Evolutionary conservation across 2,888 invertebrate genomes (phyloP), one percentile per base, ranked within the genome.

Genomic region (Prosapia bicincta): DNA sequence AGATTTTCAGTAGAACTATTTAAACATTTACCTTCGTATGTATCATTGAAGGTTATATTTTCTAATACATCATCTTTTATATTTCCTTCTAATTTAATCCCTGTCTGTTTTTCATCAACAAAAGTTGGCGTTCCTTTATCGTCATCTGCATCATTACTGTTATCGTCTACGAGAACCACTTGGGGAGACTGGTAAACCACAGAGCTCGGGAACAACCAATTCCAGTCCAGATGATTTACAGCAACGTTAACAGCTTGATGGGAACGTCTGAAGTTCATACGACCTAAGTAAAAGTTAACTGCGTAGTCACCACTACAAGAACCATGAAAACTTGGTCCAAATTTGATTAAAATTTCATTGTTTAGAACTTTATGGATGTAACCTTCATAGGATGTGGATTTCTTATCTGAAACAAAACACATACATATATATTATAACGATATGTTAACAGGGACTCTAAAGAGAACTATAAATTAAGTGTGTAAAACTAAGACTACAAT

Each of bases 291-390:
- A 83, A 97, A 96, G 80, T 90, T 88, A 20, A 97, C 87, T 71
- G 91, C 88, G 81, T 93, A 93, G 83, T 93, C 93, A 0, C 93
- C 92, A 66, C 88, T 87, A 83, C 96, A 96, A 0, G 84, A 85
- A 23, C 88, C 86, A 80, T 97, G 96, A 83, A 97, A 97, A 32
- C 86, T 85, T 26, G 86, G 84, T 81, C 91, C 88, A 81, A 97
- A 97, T 84, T 94, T 95, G 26, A 97, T 84, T 69, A 90, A 87
- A 9, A 97, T 85, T 75, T 92, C 89, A 81, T 91, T 89, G 38
- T 89, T 90, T 74, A 88, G 88, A 2, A 93, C 88, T 82, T 88
- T 89, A 82, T 93, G 92, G 79, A 96, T 89, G 79, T 84, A 88
- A 0, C 95, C 96, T 85, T 95, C 93, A 83, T 89, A 92, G 66